Evolutionary conservation across 2,888 invertebrate genomes (phyloP).

Genomic region (Smittia sp.): DNA sequence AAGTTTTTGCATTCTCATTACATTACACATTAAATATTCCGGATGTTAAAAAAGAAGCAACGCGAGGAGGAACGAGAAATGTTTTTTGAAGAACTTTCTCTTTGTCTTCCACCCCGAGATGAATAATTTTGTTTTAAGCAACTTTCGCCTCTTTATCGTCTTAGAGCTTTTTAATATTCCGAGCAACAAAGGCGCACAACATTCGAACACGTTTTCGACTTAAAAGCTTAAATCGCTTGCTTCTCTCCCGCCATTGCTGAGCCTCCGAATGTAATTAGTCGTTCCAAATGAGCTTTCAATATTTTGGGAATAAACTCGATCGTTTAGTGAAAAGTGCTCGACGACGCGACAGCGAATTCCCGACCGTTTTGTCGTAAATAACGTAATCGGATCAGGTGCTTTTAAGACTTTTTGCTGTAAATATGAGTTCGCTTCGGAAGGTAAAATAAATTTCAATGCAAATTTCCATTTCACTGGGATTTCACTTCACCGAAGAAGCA

Average conservation of each 20-base stretch:
- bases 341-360: not conserved
- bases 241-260: not conserved
- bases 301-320: not conserved
- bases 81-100: not conserved
- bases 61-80: not conserved
- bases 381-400: constrained; percentile 21
- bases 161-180: constrained; percentile 8
- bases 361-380: not conserved
- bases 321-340: not conserved
- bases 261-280: not conserved
- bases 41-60: not conserved
- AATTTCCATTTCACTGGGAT: not conserved
- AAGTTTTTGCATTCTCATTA: constrained; percentile 21
- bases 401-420: constrained; percentile 2
- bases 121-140: not conserved
- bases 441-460: not conserved
- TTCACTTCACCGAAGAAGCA: too few relatives aligned
- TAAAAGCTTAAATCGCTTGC: not conserved
- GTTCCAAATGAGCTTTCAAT: not conserved
- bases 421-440: not conserved
- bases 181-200: not conserved
- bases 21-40: not conserved
- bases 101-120: not conserved
- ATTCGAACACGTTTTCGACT: not conserved
- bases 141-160: not conserved